Conservation (phyloP, 2,113 vertebrate species). For the Oryzias javanicus region DNA sequence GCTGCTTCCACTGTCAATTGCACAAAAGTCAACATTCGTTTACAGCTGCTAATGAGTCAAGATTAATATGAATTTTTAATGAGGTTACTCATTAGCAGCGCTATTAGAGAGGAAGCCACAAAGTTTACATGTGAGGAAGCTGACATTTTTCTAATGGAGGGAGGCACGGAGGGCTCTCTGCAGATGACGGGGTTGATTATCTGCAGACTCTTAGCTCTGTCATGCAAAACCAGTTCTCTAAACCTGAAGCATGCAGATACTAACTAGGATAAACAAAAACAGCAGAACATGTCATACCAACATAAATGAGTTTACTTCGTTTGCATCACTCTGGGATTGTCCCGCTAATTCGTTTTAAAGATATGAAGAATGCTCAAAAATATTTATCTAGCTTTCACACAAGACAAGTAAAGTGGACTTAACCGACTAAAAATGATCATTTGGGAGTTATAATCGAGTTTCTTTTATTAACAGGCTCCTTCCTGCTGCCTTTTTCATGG, state of each 20-base stretch:
- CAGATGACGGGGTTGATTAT: slow-evolving; percentile 64
- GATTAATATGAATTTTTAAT: slow-evolving; percentile 68
- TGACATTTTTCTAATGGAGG: slow-evolving; percentile 65
- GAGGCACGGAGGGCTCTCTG: slow-evolving; percentile 58
- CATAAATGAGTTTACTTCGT: not conserved
- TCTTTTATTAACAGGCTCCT: too few relatives aligned
- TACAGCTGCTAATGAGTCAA: slow-evolving; percentile 61
- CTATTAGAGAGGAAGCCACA: slow-evolving; percentile 50
- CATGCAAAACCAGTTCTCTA: slow-evolving; percentile 20
- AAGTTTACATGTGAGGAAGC: slow-evolving; percentile 53
- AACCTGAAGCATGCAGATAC: slow-evolving; percentile 40
- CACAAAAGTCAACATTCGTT: slow-evolving; percentile 69
- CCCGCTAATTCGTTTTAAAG: too few relatives aligned
- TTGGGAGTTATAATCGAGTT: too few relatives aligned
- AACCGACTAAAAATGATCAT: too few relatives aligned
- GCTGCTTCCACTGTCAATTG: slow-evolving; percentile 23
- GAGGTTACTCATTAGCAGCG: slow-evolving; percentile 59
- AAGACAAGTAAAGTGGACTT: too few relatives aligned
- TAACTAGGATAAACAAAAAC: not conserved
- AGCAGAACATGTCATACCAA: slow-evolving; percentile 20
- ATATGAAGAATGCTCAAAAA: too few relatives aligned
- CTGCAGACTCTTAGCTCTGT: slow-evolving; percentile 14
- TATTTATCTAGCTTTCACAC: too few relatives aligned
- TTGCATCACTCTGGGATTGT: too few relatives aligned
- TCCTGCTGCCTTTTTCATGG: too few relatives aligned